Percentiles rank a stretch among this genome's conserved stretches.
These are phyloP conservation scores for Teleiodes luculella DNA, from an alignment of 2,888 invertebrate species.

Conservation along the genomic window DNA sequence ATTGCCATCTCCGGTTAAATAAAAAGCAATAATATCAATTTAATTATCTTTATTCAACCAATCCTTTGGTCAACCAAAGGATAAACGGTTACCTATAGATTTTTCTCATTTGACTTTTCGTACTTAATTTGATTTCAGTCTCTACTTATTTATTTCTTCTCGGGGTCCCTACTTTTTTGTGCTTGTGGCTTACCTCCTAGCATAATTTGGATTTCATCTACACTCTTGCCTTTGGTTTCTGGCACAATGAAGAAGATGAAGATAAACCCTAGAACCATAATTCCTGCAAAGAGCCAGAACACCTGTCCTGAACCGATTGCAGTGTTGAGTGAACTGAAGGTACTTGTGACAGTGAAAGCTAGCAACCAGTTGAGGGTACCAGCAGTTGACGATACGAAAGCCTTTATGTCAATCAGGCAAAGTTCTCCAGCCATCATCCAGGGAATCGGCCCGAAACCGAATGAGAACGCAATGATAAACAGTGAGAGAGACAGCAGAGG, in stretches of 20 bases:
- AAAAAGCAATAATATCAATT: constrained; percentile 7
- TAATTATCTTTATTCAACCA: no score
- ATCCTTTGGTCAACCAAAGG: constrained; percentile 30
- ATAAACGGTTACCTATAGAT: no score
- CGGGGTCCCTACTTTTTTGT: constrained; percentile 34
- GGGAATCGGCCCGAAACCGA: constrained; percentile 93
- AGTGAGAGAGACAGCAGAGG: constrained; percentile 85
- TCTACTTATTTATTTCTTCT: constrained; percentile 49
- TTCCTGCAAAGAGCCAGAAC: constrained; percentile 86
- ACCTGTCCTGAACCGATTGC: constrained; percentile 80
- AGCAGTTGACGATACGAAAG: constrained; percentile 86
- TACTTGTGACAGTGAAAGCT: constrained; percentile 88
- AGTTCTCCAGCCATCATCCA: constrained; percentile 91
- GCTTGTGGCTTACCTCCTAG: constrained; percentile 55
- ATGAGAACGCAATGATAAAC: constrained; percentile 88
- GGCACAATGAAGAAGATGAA: constrained; percentile 84
- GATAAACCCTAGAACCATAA: constrained; percentile 81
- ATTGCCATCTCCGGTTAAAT: neutral
- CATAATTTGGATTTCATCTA: constrained; percentile 81
- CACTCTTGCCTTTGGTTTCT: constrained; percentile 84
- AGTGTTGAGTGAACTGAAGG: constrained; percentile 79
- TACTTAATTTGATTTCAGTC: constrained; percentile 31
- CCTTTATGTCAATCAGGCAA: constrained; percentile 88
- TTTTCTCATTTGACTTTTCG: constrained; percentile 20
- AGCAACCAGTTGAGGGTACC: constrained; percentile 90